Percentiles rank a stretch among this genome's conserved stretches.
Evolutionary conservation across 1,140 invertebrate genomes (phyloP).

Genomic region (Sycophila sp.): DNA sequence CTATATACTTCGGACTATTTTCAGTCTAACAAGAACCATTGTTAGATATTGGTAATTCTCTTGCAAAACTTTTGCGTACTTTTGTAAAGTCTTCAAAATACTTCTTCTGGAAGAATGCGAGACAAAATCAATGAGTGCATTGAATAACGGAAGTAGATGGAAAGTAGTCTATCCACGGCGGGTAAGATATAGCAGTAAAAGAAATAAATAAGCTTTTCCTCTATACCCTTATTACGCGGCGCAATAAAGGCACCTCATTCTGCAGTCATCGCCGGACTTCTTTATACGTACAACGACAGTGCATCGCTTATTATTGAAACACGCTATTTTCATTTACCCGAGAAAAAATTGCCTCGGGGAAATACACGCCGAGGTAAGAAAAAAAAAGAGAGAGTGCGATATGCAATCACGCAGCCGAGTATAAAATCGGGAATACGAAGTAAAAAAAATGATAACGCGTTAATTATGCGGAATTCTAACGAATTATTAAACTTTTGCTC

Average conservation of each 20-base stretch:
- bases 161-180: background rate
- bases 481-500: too few species aligned
- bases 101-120: too few species aligned
- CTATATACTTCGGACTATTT: too few species aligned
- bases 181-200: background rate
- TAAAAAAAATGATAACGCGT: background rate
- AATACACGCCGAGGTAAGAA: background rate
- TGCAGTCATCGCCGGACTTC: constrained; percentile 5
- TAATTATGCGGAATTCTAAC: too few species aligned
- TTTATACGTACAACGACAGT: constrained; percentile 1
- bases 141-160: background rate
- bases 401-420: background rate
- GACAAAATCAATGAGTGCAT: too few species aligned
- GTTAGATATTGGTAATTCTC: too few species aligned
- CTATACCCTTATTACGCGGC: background rate
- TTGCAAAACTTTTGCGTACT: too few species aligned
- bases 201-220: background rate
- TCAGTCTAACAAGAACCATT: too few species aligned
- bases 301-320: constrained; percentile 12
- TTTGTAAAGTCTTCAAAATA: too few species aligned
- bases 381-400: background rate
- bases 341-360: constrained; percentile 25
- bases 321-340: constrained; percentile 26
- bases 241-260: constrained; percentile 3
- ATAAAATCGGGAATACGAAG: background rate